Conservation (phyloP, 2,797 vertebrate species). For the Esox lucius region DNA sequence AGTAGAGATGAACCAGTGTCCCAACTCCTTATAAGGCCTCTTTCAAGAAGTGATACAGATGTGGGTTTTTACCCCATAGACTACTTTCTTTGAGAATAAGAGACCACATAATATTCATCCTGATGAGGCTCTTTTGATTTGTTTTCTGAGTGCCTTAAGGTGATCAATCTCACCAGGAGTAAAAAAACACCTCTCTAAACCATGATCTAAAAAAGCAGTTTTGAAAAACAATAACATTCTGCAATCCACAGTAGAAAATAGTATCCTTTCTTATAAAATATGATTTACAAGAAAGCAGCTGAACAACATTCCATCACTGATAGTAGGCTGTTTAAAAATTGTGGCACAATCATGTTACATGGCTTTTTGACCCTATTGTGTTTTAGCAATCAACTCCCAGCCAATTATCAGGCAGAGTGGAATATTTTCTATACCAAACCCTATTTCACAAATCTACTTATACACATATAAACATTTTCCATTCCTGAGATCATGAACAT, state of each 20-base stretch:
- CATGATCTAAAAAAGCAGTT: not conserved
- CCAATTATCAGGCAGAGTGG: conserved; percentile 6
- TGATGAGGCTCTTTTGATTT: not conserved
- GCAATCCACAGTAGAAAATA: conserved; percentile 43
- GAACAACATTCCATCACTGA: conserved; percentile 42
- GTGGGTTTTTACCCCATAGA: not conserved
- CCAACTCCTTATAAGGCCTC: not conserved
- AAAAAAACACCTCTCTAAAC: not conserved
- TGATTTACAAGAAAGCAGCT: conserved; percentile 41
- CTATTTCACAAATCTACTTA: not conserved
- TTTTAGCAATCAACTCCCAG: conserved; percentile 14
- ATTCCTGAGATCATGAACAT: conserved; percentile 55
- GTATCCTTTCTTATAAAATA: conserved; percentile 55
- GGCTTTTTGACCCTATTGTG: conserved; percentile 28
- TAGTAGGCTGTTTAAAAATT: conserved; percentile 40
- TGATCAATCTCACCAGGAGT: not conserved
- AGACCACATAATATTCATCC: not conserved
- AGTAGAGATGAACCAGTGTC: not conserved
- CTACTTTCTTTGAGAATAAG: not conserved
- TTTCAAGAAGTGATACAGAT: not conserved
- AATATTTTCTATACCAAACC: conserved; percentile 8
- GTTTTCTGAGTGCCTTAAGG: not conserved
- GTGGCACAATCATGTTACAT: conserved; percentile 64
- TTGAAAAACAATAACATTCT: conserved; percentile 3
- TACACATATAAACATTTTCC: conserved; percentile 39